Evolutionary conservation across 1,140 invertebrate genomes (phyloP), one percentile per base, ranked within the genome.

Genomic region (Atta cephalotes): DNA sequence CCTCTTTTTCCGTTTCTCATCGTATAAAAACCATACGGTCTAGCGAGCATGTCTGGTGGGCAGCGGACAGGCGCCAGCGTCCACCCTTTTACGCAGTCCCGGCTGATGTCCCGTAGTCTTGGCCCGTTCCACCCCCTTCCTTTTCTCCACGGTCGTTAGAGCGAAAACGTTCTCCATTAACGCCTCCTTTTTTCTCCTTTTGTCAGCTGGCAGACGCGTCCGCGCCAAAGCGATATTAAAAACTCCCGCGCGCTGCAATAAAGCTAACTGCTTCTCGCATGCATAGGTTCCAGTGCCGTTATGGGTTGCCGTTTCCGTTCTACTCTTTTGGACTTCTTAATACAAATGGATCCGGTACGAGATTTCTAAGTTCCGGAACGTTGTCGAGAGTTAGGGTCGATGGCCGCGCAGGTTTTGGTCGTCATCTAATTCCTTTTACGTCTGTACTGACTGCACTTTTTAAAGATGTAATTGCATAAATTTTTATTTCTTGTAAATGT

Each of bases 121-220:
- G 89, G 78, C 88, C 90, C 88, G 53, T 88, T 90, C 68, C 91
- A 89, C 90, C 89, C 92, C 89, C 88, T 87, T 84, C 90, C 87
- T 88, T 91, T 91, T 90, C 91, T 92, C 91, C 89, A 92, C 90
- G 93, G 92, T 94, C 93, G 93, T 94, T 94, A 94, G 93, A 93
- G 93, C 93, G 92, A 93, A 94, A 94, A 94, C 92, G 93, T 94
- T 93, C 93, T 94, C 93, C 93, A 94, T 94, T 94, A 94, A 92
- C 93, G 92, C 93, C 92, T 92, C 84, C 90, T 88, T 86, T 92
- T 88, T 91, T 91, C 90, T 93, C 89, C 91, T 93, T 93, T 93
- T 93, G 93, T 93, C 93, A 93, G 93, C 92, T 93, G 92, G 93
- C 93, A 93, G 93, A 93, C 93, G 93, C 91, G 92, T 90, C 89